Evolutionary conservation across 2,888 invertebrate genomes (phyloP), one percentile per base, ranked within the genome.

Genomic region (Agrotis clavis): DNA sequence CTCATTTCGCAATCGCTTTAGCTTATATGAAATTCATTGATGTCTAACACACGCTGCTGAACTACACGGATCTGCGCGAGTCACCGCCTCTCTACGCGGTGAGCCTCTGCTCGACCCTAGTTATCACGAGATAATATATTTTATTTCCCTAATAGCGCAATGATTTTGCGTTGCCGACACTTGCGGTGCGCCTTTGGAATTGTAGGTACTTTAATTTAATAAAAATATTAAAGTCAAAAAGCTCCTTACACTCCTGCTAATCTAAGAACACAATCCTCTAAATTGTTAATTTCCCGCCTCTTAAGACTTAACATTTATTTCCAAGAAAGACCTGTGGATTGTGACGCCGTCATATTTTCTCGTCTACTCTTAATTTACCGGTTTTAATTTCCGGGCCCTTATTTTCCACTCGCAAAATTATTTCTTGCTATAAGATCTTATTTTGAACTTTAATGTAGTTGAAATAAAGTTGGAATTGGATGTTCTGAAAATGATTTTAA

Each of bases 301-400:
- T 68, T 59, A 51, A 25, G 48, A 66, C 53, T 41, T 35, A 19
- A 54, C 56, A 69, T 77, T 74, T 71, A 77, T 82, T 71, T 51
- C 19, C 19, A 30, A 16, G 51, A 41, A 18, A 35, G 21, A 59
- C 78, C 69, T 57, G 30, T 74, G 53, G 30, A 67, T 57, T 47
- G n/a, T 68, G 69, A 72, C 25, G 50, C 18, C 56, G 11, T 71
- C 73, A 79, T 79, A 77, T 78, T 78, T 80, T 77, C 79, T 79
- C 80, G 78, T 81, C 79, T 78, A 30, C 69, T 77, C 76, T 84
- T 84, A 85, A 85, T 87, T 87, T 82, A 83, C 79, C 77, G 82
- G 74, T 82, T 86, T 88, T 86, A 85, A 89, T 87, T 84, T 89
- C 86, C 86, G 77, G 66, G 16, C 64, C 61, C 63, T 74, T 79